Evolutionary conservation across 2,888 invertebrate species (phyloP).

Genomic region (Ischnura elegans): DNA sequence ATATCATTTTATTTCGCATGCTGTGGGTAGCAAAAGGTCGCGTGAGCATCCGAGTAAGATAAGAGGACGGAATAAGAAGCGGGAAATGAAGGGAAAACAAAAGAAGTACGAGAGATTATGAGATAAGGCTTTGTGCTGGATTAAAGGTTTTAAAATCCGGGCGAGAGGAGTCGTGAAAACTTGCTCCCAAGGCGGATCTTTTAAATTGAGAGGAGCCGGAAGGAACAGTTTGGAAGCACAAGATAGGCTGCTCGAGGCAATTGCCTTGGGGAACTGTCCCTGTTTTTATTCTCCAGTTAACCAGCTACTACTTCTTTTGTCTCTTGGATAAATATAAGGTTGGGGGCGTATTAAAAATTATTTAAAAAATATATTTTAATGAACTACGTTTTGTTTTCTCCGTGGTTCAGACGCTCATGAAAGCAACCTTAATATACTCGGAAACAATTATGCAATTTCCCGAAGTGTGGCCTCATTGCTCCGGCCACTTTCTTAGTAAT

Average conservation of each 20-base stretch:
- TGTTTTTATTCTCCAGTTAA: background rate
- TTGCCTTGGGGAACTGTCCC: background rate
- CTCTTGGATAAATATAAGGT: background rate
- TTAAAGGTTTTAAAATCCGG: background rate
- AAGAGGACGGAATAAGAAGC: background rate
- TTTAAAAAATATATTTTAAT: background rate
- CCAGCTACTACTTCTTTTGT: background rate
- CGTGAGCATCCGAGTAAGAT: background rate
- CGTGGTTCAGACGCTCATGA: background rate
- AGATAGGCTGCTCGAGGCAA: background rate
- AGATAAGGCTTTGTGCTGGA: background rate
- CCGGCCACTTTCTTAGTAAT: background rate
- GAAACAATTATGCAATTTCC: conserved; percentile 13
- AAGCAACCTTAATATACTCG: background rate
- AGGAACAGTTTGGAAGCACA: background rate
- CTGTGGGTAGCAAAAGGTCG: background rate
- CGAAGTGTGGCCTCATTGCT: background rate
- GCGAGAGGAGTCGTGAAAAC: background rate
- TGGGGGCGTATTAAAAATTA: background rate
- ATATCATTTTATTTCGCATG: too few relatives aligned
- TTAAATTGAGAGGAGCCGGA: background rate
- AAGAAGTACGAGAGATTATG: background rate
- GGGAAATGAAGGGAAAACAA: background rate
- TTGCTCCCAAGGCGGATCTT: background rate
- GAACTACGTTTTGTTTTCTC: background rate